These are phyloP conservation scores for Luscinia luscinia DNA, from an alignment of 2,797 vertebrate genomes.

Conservation along the genomic window DNA sequence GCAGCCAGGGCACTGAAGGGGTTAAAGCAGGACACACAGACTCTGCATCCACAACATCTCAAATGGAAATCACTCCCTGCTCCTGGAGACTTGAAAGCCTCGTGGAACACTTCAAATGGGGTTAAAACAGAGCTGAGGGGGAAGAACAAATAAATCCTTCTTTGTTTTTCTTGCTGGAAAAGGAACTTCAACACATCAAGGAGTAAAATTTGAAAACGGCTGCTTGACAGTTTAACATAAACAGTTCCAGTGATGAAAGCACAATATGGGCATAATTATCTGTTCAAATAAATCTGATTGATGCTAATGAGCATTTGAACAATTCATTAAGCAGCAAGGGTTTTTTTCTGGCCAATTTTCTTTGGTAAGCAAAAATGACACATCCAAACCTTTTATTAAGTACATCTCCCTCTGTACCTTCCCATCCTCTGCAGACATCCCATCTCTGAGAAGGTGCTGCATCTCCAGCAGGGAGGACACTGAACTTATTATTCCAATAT, in stretches of 20 bases:
- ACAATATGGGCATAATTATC: constrained; percentile 66
- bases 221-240: constrained; percentile 53
- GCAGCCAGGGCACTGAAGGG: background rate
- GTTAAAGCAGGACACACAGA: background rate
- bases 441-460: background rate
- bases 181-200: constrained; percentile 6
- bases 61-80: background rate
- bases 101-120: background rate
- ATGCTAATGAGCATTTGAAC: constrained; percentile 64
- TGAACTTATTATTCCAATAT: background rate
- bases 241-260: constrained; percentile 66
- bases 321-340: constrained; percentile 42
- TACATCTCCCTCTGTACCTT: background rate
- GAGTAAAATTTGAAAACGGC: constrained; percentile 25
- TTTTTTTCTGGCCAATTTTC: constrained; percentile 26
- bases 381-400: constrained; percentile 14
- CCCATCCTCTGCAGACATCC: background rate
- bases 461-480: background rate
- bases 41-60: background rate
- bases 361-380: constrained; percentile 53
- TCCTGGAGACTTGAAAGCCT: background rate
- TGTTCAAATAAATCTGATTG: constrained; percentile 68
- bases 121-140: background rate
- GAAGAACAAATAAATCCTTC: background rate
- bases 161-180: constrained; percentile 21